Evolutionary conservation across 1,140 invertebrate genomes (phyloP).

Genomic region (Catajapyx aquilonaris): DNA sequence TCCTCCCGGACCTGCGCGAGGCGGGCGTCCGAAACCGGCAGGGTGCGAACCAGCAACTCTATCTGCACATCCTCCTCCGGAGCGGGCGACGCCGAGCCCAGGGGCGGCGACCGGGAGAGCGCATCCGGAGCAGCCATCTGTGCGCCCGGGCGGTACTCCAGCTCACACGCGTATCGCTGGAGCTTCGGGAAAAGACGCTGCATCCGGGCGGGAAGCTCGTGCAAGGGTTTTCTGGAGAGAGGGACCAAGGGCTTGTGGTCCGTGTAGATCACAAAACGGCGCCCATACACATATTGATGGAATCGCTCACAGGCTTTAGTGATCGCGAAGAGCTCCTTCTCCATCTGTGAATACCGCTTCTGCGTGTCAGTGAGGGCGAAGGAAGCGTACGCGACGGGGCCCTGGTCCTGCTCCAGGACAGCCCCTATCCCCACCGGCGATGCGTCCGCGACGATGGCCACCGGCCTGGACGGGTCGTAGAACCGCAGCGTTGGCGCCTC

Average conservation of each 20-base stretch:
- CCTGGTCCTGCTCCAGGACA: slow-evolving; percentile 18
- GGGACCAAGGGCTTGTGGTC: slow-evolving; percentile 18
- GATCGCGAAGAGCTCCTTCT: slow-evolving; percentile 22
- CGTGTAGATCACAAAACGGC: slow-evolving; percentile 14
- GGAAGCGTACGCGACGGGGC: slow-evolving; percentile 20
- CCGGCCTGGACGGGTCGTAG: slow-evolving; percentile 14
- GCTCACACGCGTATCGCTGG: slow-evolving; percentile 17
- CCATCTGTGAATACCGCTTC: slow-evolving; percentile 19
- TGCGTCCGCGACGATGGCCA: slow-evolving; percentile 17
- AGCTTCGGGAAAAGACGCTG: slow-evolving; percentile 22
- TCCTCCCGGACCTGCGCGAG: background rate
- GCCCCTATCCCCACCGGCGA: slow-evolving; percentile 18
- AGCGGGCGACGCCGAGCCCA: background rate
- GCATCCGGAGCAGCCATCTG: slow-evolving; percentile 15
- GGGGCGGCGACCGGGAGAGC: slow-evolving; percentile 16
- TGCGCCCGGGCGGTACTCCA: slow-evolving; percentile 12
- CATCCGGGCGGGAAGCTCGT: slow-evolving; percentile 18
- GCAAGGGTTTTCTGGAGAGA: slow-evolving; percentile 20
- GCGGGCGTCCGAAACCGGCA: background rate
- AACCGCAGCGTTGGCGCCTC: slow-evolving; percentile 10
- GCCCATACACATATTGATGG: slow-evolving; percentile 20
- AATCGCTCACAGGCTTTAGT: slow-evolving; percentile 18
- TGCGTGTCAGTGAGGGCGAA: slow-evolving; percentile 16
- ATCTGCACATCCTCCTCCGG: slow-evolving; percentile 8
- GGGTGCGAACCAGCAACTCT: background rate